phyloP scores from a whole-genome alignment of 2,797 vertebrate genomes.

The Enteromius afrohamiltoni region DNA sequence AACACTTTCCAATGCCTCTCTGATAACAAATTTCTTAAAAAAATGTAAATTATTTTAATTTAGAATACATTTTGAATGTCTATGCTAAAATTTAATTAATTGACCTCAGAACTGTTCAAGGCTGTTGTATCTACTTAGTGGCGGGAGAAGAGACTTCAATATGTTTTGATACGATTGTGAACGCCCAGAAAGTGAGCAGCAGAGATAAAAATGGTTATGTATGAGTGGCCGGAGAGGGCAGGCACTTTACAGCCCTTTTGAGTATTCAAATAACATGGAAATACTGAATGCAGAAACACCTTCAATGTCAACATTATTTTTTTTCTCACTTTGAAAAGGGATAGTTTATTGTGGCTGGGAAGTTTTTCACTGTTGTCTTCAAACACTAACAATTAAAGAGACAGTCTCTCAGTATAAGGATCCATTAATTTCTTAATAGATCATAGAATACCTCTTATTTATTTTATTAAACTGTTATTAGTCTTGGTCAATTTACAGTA shows the following conservation, averaged over 20 bases:
- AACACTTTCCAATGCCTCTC: not conserved
- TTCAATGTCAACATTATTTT: constrained; percentile 1
- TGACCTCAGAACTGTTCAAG: not conserved
- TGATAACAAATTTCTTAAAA: not conserved
- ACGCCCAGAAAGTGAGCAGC: constrained; percentile 71
- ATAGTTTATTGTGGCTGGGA: not conserved
- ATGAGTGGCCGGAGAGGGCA: constrained; percentile 42
- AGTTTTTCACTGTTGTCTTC: constrained; percentile 7
- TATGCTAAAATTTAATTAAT: not conserved
- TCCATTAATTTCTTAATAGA: not conserved
- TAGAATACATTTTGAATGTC: not conserved
- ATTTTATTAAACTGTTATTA: not conserved
- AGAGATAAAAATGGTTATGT: constrained; percentile 73
- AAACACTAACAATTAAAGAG: not conserved
- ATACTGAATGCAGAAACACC: not conserved
- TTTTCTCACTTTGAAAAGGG: not conserved
- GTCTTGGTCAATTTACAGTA: not conserved
- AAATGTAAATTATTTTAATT: not conserved
- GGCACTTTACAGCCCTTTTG: not conserved
- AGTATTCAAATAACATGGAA: constrained; percentile 37
- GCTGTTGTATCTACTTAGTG: constrained; percentile 12
- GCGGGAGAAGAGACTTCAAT: constrained; percentile 66
- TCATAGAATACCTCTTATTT: not conserved
- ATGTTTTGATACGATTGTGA: constrained; percentile 79
- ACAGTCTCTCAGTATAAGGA: not conserved